These are phyloP conservation scores for Rana temporaria DNA, from an alignment of 2,113 vertebrate species.

Conservation along the genomic window DNA sequence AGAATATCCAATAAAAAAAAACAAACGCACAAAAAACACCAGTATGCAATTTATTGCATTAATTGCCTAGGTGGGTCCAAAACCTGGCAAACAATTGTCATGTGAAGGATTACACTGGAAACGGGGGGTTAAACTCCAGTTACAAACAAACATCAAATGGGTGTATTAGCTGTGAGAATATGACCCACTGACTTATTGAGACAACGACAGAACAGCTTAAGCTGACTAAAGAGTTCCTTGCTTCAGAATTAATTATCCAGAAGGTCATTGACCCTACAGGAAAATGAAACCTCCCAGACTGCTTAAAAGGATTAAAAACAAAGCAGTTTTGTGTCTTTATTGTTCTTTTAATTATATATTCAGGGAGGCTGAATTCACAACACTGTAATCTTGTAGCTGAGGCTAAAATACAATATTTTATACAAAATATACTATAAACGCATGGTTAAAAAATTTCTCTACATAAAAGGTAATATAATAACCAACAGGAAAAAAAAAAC, in stretches of 20 bases:
- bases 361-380: slow-evolving; percentile 38
- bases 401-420: background rate
- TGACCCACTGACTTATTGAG: slow-evolving; percentile 44
- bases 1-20: too few species aligned
- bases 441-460: too few species aligned
- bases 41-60: too few species aligned
- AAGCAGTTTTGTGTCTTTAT: slow-evolving; percentile 5
- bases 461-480: too few species aligned
- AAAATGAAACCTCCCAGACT: slow-evolving; percentile 52
- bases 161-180: slow-evolving; percentile 48
- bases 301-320: slow-evolving; percentile 44
- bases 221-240: slow-evolving; percentile 47
- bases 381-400: background rate
- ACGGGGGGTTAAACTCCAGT: background rate
- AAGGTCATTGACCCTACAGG: slow-evolving; percentile 36
- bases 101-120: background rate
- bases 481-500: too few species aligned
- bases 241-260: slow-evolving; percentile 48
- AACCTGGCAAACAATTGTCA: too few species aligned
- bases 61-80: too few species aligned
- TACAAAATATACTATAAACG: background rate
- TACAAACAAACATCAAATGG: slow-evolving; percentile 35
- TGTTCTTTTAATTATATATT: slow-evolving; percentile 10
- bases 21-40: too few species aligned
- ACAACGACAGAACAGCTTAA: slow-evolving; percentile 38